Base-by-base conservation (phyloP, 2,113 vertebrate species). In the Carassius carassius region DNA sequence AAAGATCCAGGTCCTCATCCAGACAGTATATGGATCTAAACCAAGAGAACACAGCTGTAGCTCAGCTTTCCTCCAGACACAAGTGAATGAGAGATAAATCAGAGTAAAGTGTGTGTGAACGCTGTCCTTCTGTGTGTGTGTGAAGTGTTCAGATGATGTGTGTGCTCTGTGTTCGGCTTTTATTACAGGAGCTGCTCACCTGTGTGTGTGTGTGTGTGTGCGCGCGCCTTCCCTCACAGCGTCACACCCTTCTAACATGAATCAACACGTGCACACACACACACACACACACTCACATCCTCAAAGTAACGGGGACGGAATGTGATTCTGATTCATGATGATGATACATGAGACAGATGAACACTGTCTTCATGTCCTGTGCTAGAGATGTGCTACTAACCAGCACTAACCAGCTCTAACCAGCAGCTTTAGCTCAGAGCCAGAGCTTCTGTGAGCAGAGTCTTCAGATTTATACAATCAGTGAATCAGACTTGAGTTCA, bases 101-200 rank as follows among this genome's bases (percentile, higher is more conserved):
- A 29, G 29, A 29, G 29, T 0, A 29, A 29, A 29, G 29, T 29
- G 29, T 29, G n/a, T 65, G 78, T 80, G 78, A 62, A 44, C 29
- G 49, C 2, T 19, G 78, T 51, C 2, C 0, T 65, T 72, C 41
- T n/a, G 58, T 3, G 21, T 35, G 60, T n/a, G 29, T 29, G 82
- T 41, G 21, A 29, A 58, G 75, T 13, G 29, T 67, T 16, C 81
- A 19, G 63, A 70, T 44, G 35, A n/a, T 63, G 60, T 0, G 16
- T 23, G 62, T 67, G 11, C 17, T 23, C 41, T 70, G 10, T 49
- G 54, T 54, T 37, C 65, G 56, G 29, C 21, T 78, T 41, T 41
- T 72, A 73, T 69, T 65, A 94, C 95, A 93, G 91, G 83, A 82
- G 1, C 9, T 90, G 88, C 93, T 95, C 94, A 95, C 96, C 96